Conservation (phyloP, 2,888 invertebrate genomes). For the Gymnosoma rotundatum region DNA sequence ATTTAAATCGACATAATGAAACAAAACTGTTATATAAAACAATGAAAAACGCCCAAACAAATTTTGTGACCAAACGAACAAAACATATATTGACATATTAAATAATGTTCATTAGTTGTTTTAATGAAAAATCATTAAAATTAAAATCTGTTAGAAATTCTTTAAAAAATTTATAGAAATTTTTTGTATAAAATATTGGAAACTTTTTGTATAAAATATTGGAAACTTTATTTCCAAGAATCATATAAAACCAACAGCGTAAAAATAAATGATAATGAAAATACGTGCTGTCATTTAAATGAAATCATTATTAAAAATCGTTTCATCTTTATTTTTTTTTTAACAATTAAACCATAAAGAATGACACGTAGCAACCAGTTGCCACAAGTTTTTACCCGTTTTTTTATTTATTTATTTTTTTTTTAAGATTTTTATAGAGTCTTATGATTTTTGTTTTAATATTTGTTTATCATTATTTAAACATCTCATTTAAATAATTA, state of each 20-base stretch:
- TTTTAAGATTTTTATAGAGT: no score
- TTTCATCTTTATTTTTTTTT: not conserved
- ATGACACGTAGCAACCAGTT: not conserved
- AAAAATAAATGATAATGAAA: not conserved
- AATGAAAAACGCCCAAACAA: no score
- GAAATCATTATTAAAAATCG: not conserved
- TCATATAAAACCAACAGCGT: not conserved
- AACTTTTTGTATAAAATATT: no score
- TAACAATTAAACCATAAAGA: not conserved
- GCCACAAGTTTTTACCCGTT: slow-evolving; percentile 14
- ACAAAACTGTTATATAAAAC: no score
- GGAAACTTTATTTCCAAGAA: not conserved
- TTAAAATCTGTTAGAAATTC: no score
- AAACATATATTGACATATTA: no score
- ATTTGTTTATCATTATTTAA: slow-evolving; percentile 8
- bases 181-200: no score
- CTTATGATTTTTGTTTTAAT: not conserved
- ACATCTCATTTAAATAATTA: slow-evolving; percentile 26
- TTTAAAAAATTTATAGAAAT: no score
- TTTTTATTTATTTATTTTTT: slow-evolving; percentile 3
- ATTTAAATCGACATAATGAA: not conserved
- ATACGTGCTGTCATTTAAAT: not conserved
- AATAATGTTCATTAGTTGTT: no score
- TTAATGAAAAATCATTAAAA: no score
- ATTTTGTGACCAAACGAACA: no score